Evolutionary conservation across 2,113 vertebrate genomes (phyloP), one percentile per base, ranked within the genome.

Genomic region (Scopus umbretta): DNA sequence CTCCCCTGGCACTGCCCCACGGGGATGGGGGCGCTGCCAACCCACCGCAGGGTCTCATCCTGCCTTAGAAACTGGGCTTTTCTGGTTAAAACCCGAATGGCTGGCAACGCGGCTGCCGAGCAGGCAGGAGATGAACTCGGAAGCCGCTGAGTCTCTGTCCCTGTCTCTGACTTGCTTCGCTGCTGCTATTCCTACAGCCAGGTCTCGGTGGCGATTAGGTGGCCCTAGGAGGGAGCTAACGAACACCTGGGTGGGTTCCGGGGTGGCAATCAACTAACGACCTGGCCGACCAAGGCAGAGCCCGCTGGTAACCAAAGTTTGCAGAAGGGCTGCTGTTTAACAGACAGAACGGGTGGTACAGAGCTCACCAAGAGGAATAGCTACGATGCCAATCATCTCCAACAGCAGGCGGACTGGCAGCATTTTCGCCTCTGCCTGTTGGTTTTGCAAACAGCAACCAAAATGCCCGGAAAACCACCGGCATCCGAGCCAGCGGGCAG

Each of bases 261-360:
- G 30, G 70, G 49, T 32, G 65, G 56, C 36, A 13, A 36, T 9
- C 26, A 4, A 4, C 50, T 32, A 27, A 32, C 5, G n/a, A 42
- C 30, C 25, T 10, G n/a, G 16, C 36, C 3, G 0, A 4, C 50
- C 36, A 38, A 29, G 30, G 50, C 56, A 58, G 36, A 86, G 36
- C 55, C 36, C 38, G 1, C 26, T 4, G 7, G 19, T 13, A 43
- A 42, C 23, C 16, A 18, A 16, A 40, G n/a, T 10, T 36, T 50
- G 59, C 32, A 0, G 38, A 19, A 5, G 21, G 23, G 49, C 53
- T 45, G 83, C 32, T 11, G 23, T 5, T 32, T 3, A 5, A 7
- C 21, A 17, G 74, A 8, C 13, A 0, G 11, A 34, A 2, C 1
- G 4, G 45, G 10, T 6, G 16, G 10, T 2, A 1, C 67, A 29